These are phyloP conservation scores for Corynorhinus townsendii DNA, from an alignment of 2,113 vertebrate species.

Conservation along the genomic window DNA sequence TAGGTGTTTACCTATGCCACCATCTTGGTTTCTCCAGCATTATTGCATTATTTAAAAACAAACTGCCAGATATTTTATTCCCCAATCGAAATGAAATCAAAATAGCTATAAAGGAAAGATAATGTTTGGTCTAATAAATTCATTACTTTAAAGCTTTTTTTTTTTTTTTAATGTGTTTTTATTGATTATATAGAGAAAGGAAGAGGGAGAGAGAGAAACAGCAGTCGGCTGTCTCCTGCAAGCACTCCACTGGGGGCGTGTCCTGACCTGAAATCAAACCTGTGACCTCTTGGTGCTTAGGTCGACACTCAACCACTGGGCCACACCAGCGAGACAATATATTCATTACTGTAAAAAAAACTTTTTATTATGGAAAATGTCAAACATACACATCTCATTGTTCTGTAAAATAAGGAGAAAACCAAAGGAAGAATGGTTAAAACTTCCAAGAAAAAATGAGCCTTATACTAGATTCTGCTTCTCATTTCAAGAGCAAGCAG, in stretches of 20 bases:
- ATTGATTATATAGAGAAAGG: no score
- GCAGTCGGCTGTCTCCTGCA: no score
- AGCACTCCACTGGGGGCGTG: no score
- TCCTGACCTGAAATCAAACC: no score
- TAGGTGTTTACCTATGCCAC: no score
- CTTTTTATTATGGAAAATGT: neutral
- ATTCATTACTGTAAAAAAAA: constrained; percentile 4
- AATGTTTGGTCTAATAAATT: constrained; percentile 22
- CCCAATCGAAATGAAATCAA: neutral
- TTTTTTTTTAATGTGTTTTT: no score
- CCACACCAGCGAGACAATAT: neutral
- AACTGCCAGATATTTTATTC: neutral
- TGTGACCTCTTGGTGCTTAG: no score
- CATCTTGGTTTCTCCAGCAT: neutral
- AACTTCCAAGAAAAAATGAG: neutral
- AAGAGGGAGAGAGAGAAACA: no score
- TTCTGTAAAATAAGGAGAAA: constrained; percentile 26
- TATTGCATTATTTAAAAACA: constrained; percentile 37
- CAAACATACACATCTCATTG: neutral
- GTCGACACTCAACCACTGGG: no score
- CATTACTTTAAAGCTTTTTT: neutral
- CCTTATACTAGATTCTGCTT: neutral
- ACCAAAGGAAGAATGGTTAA: neutral
- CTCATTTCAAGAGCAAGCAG: neutral
- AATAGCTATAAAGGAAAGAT: neutral